phyloP scores from a whole-genome alignment of 2,888 invertebrate species.

The Crocallis elinguaria region DNA sequence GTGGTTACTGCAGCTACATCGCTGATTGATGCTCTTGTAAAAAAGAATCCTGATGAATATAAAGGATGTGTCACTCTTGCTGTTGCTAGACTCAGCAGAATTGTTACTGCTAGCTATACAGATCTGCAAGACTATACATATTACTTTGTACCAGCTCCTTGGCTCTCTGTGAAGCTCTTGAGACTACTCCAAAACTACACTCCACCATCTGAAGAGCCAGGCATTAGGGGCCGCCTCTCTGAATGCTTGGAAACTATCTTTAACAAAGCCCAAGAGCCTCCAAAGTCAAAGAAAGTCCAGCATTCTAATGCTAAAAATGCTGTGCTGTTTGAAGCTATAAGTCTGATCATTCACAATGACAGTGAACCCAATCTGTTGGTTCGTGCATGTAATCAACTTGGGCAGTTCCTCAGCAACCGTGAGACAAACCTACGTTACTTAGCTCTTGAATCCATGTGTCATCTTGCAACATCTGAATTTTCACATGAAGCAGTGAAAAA shows the following conservation, averaged over 20 bases:
- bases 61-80: conserved; percentile 99
- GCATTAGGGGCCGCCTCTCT: conserved; percentile 96
- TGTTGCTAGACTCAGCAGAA: conserved; percentile 97
- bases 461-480: conserved; percentile 99
- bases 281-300: conserved; percentile 99
- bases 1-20: conserved; percentile 99
- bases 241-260: conserved; percentile 99
- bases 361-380: conserved; percentile 98
- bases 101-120: conserved; percentile 99
- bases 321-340: conserved; percentile 99
- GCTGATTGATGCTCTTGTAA: conserved; percentile 98
- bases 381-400: conserved; percentile 99
- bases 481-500: conserved; percentile 99
- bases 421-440: conserved; percentile 99
- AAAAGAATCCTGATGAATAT: conserved; percentile 99
- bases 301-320: conserved; percentile 99
- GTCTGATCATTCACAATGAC: conserved; percentile 99
- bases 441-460: conserved; percentile 99
- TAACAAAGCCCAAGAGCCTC: conserved; percentile 99
- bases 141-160: conserved; percentile 99
- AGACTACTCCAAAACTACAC: conserved; percentile 99
- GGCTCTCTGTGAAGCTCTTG: conserved; percentile 98
- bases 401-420: conserved; percentile 98
- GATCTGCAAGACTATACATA: conserved; percentile 99
- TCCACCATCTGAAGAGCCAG: conserved; percentile 97